phyloP scores from a whole-genome alignment of 2,797 vertebrate species.

The Benthosema pterotum region DNA sequence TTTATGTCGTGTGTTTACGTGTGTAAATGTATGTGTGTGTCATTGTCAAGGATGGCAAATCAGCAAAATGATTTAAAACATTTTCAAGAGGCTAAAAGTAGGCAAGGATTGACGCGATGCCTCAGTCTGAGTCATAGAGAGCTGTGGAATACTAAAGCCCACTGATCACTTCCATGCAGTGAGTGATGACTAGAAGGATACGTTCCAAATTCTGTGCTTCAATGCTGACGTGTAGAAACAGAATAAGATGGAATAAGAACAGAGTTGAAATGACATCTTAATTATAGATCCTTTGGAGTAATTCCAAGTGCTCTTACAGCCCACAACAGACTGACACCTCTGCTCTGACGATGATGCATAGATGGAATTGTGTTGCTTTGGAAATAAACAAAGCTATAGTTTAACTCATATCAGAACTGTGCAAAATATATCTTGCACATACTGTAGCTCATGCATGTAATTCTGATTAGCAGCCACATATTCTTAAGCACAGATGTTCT shows the following conservation, averaged over 20 bases:
- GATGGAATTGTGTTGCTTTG: no score
- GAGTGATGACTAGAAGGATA: conserved; percentile 71
- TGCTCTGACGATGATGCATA: no score
- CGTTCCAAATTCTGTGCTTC: conserved; percentile 60
- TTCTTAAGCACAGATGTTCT: conserved; percentile 13
- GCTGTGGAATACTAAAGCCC: conserved; percentile 76
- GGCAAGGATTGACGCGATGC: conserved; percentile 81
- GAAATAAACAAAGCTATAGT: no score
- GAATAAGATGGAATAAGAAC: conserved; percentile 39
- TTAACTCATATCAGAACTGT: conserved; percentile 19
- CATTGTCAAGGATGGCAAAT: no score
- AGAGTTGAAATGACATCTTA: conserved; percentile 33
- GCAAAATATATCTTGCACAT: background rate
- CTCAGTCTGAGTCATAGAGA: conserved; percentile 80
- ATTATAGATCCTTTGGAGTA: conserved; percentile 36
- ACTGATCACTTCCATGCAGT: conserved; percentile 79
- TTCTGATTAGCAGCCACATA: background rate
- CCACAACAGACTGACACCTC: no score
- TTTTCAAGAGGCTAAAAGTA: conserved; percentile 66
- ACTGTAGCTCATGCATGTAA: background rate
- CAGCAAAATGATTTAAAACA: no score
- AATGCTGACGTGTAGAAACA: conserved; percentile 59
- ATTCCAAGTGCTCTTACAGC: conserved; percentile 10
- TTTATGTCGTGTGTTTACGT: conserved; percentile 71
- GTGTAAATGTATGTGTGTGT: conserved; percentile 33